Base-by-base conservation (phyloP, 2,797 vertebrate species). In the Alectoris magna region DNA sequence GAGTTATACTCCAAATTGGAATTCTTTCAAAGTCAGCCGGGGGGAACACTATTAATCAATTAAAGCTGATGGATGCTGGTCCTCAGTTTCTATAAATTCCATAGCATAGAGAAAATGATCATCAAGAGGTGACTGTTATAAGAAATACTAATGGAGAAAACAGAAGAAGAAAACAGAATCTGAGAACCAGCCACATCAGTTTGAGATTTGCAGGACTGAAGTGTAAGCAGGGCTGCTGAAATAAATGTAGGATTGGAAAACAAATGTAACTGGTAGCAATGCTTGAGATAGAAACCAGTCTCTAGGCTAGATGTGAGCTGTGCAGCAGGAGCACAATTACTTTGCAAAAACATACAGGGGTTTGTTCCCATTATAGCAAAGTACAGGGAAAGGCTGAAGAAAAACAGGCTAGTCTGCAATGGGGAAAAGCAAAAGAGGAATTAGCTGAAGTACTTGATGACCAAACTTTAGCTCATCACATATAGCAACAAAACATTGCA, bases 1-100 rank as follows among this genome's bases (percentile, higher is more conserved):
- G 68, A 86, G 63, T 91, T 91, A 85, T 73, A 53, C 85, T 95
- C 91, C 27, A 79, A 31, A 94, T 73, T 71, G 49, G 22, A 90
- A 75, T 86, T 77, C n/a, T 86, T 77, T 84, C 69, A 83, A 60
- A 83, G 41, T 18, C 60, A 76, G 49, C 48, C 64, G 59, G 56
- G 10, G 58, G n/a, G 27, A 70, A 24, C 7, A 31, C 63, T 74
- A 46, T 48, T 36, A 26, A 59, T 39, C 16, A 34, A 9, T 74
- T 48, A 77, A 87, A 90, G 34, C 26, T 69, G 72, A 49, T 24
- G 9, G 46, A 38, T 80, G 22, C 6, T 22, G 11, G 75, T 41
- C 9, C 27, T 88, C 48, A 22, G 4, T 24, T 73, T 90, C 34
- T 60, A 16, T 70, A 36, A 84, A 26, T 90, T 82, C 22, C 44